phyloP scores from a whole-genome alignment of 2,888 invertebrate species.

The Cyaniris semiargus region DNA sequence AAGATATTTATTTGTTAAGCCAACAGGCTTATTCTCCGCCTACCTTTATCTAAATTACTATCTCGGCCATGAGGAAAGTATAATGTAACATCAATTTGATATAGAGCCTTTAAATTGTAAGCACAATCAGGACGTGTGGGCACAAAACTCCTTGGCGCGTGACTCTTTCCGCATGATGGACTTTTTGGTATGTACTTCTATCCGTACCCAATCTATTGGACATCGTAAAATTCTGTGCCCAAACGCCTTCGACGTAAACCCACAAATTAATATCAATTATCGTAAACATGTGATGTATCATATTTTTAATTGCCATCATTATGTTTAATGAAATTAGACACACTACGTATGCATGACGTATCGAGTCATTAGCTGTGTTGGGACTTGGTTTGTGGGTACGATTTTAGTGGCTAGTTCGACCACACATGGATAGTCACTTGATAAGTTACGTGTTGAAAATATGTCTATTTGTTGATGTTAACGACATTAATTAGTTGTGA shows the following conservation, averaged over 20 bases:
- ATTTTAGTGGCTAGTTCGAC: background rate
- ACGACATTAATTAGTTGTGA: background rate
- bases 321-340: slow-evolving; percentile 30
- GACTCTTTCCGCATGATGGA: slow-evolving; percentile 72
- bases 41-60: background rate
- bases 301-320: slow-evolving; percentile 25
- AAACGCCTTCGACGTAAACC: slow-evolving; percentile 48
- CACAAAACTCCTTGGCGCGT: slow-evolving; percentile 70
- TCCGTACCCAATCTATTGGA: slow-evolving; percentile 57
- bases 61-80: background rate
- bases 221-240: slow-evolving; percentile 55
- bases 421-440: background rate
- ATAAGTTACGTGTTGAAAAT: slow-evolving; percentile 16
- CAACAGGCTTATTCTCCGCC: background rate
- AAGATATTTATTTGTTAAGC: background rate
- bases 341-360: slow-evolving; percentile 37
- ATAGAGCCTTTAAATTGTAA: slow-evolving; percentile 39
- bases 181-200: slow-evolving; percentile 63
- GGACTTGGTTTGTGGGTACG: background rate
- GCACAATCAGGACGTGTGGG: slow-evolving; percentile 58
- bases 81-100: slow-evolving; percentile 26
- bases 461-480: background rate
- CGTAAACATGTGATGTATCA: slow-evolving; percentile 30
- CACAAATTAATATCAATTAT: slow-evolving; percentile 25
- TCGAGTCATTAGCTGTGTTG: slow-evolving; percentile 2